These are phyloP conservation scores for Zosterops borbonicus DNA, from an alignment of 2,113 vertebrate species.

Conservation along the genomic window DNA sequence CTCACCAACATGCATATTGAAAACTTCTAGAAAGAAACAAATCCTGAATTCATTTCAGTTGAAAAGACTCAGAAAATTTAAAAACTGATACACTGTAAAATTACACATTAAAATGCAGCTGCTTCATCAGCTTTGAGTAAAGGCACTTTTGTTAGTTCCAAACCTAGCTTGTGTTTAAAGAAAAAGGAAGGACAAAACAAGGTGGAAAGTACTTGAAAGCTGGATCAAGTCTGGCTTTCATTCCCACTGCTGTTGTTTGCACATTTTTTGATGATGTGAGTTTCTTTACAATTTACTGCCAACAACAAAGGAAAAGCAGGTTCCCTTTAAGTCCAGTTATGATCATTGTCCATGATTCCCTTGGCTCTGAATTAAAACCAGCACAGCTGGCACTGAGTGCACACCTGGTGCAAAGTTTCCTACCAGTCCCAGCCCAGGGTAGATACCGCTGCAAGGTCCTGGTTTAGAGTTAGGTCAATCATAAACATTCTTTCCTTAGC, in stretches of 20 bases:
- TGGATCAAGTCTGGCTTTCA: not conserved
- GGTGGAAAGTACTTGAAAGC: not conserved
- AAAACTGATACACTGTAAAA: not conserved
- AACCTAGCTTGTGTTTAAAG: not conserved
- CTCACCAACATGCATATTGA: not conserved
- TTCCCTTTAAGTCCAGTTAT: not conserved
- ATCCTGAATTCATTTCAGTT: not conserved
- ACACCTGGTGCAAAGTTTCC: not conserved
- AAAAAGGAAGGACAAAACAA: not conserved
- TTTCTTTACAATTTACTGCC: not conserved
- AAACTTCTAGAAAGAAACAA: not conserved
- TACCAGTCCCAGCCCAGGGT: not conserved
- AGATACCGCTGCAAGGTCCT: not conserved
- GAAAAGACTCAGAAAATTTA: not conserved
- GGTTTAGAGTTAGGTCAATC: not conserved
- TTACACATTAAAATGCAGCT: not conserved
- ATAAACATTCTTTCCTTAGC: not conserved
- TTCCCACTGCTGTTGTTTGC: not conserved
- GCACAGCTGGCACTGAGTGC: not conserved
- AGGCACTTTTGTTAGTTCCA: not conserved
- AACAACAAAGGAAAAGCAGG: not conserved
- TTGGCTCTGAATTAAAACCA: not conserved
- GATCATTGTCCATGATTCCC: not conserved
- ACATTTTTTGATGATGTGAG: rapidly evolving
- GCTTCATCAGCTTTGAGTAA: not conserved